Percentiles rank a stretch among this genome's conserved stretches.
Conservation (phyloP, 1,140 invertebrate species). For the Diabrotica virgifera region DNA sequence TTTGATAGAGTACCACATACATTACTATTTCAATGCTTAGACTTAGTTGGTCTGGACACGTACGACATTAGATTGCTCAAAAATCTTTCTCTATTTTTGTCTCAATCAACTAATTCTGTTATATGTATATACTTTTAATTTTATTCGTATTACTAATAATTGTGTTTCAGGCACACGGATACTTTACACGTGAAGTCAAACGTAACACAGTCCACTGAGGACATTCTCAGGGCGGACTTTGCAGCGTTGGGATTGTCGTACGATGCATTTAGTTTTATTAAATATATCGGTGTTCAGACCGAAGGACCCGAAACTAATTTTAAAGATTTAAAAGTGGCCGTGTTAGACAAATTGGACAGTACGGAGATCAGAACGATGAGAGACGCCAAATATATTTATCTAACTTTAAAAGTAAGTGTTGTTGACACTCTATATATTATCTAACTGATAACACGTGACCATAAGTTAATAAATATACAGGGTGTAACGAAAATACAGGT, state of each 20-base stretch:
- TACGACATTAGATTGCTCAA: no score
- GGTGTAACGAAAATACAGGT: no score
- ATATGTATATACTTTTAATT: no score
- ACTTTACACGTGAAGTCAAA: slow-evolving; percentile 52
- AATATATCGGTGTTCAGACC: slow-evolving; percentile 68
- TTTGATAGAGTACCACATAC: no score
- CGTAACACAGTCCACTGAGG: slow-evolving; percentile 62
- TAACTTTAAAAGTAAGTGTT: slow-evolving; percentile 59
- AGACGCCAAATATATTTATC: slow-evolving; percentile 63
- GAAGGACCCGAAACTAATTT: slow-evolving; percentile 61
- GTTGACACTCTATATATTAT: no score
- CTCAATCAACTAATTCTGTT: no score
- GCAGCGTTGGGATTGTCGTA: slow-evolving; percentile 59
- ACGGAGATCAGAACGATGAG: slow-evolving; percentile 66
- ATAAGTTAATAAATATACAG: no score
- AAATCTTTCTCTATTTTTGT: no score
- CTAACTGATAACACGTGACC: no score
- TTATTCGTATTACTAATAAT: no score
- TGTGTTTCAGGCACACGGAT: slow-evolving; percentile 57
- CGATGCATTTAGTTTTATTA: slow-evolving; percentile 71
- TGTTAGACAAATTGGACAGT: slow-evolving; percentile 63
- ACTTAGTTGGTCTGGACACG: no score
- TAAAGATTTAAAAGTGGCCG: slow-evolving; percentile 49
- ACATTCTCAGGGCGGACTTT: slow-evolving; percentile 64
- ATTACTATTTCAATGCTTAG: no score